Conservation (phyloP, 1,140 invertebrate genomes). For the Melanaphis sacchari region DNA sequence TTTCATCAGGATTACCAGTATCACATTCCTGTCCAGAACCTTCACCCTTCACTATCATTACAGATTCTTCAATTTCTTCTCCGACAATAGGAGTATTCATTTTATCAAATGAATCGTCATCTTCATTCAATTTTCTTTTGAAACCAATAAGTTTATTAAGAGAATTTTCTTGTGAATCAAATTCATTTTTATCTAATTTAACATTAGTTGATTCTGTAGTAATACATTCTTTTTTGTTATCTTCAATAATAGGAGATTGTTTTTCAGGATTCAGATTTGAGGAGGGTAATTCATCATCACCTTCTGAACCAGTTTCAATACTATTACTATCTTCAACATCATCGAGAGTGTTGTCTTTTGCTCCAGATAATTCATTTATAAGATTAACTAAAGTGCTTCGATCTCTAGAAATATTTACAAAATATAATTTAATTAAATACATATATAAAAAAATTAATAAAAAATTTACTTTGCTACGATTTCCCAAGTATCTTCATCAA, state of each 20-base stretch:
- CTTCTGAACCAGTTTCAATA: conserved; percentile 8
- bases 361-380: conserved; percentile 50
- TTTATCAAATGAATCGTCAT: conserved; percentile 22
- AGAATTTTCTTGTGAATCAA: not conserved
- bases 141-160: not conserved
- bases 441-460: conserved; percentile 16
- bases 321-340: conserved; percentile 45
- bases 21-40: conserved; percentile 70
- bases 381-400: conserved; percentile 35
- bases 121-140: conserved; percentile 21
- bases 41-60: conserved; percentile 75
- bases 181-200: not conserved
- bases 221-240: not conserved
- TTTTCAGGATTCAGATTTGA: not conserved
- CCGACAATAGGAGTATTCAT: conserved; percentile 60
- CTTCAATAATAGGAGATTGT: not conserved
- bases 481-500: conserved; percentile 95
- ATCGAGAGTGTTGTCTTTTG: not conserved
- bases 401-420: conserved; percentile 13
- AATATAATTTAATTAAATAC: not conserved
- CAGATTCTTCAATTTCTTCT: conserved; percentile 76
- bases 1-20: conserved; percentile 56
- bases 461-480: conserved; percentile 82
- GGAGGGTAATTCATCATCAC: not conserved
- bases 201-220: conserved; percentile 3